Percentiles rank a stretch among this genome's conserved stretches.
phyloP scores from a whole-genome alignment of 2,113 vertebrate species.

The Amazona guildingii region DNA sequence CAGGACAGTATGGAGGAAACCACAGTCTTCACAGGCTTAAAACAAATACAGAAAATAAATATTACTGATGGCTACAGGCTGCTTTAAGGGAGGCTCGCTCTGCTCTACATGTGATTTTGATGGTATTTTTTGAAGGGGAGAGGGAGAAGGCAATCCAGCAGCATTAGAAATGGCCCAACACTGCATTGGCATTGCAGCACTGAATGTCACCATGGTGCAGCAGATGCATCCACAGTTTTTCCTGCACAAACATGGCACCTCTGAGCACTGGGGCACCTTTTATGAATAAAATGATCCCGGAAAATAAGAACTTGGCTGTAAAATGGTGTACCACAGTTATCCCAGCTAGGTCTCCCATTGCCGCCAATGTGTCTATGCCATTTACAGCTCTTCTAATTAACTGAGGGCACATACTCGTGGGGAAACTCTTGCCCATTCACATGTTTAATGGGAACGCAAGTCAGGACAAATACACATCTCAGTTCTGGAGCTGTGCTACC shows the following conservation, averaged over 20 bases:
- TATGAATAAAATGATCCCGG: not conserved
- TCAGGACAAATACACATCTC: not conserved
- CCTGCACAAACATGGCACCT: not conserved
- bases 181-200: not conserved
- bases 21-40: slow-evolving; percentile 69
- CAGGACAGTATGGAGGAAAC: slow-evolving; percentile 74
- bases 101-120: not conserved
- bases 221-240: not conserved
- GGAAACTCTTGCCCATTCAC: not conserved
- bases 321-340: not conserved
- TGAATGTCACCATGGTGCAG: fast-evolving
- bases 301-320: not conserved
- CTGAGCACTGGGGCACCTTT: not conserved
- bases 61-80: slow-evolving; percentile 69
- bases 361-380: not conserved
- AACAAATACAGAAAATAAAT: slow-evolving; percentile 78
- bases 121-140: not conserved
- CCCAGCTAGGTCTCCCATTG: not conserved
- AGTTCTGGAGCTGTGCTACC: not conserved
- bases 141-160: not conserved
- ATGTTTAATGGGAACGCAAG: not conserved
- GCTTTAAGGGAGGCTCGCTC: slow-evolving; percentile 59
- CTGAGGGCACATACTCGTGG: fast-evolving
- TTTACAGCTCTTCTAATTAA: not conserved
- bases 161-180: not conserved